These are phyloP conservation scores for Petrophora chlorosata DNA, from an alignment of 2,888 invertebrate species.

Conservation along the genomic window DNA sequence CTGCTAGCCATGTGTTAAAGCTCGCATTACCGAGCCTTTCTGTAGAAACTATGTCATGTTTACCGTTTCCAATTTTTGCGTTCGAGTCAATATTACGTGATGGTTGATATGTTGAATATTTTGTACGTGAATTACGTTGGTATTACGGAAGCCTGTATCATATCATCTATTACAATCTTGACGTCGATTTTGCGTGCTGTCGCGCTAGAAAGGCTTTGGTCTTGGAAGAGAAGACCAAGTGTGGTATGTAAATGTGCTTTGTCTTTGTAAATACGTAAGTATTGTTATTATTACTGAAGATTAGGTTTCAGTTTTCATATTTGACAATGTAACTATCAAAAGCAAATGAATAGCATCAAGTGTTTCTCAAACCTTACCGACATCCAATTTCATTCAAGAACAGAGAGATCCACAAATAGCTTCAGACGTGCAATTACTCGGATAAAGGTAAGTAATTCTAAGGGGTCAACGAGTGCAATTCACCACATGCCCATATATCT, in stretches of 20 bases:
- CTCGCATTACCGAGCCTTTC: conserved; percentile 12
- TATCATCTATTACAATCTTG: conserved; percentile 36
- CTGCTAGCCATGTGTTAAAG: conserved; percentile 13
- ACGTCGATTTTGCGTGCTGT: conserved; percentile 52
- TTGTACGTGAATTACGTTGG: conserved; percentile 19
- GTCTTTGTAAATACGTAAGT: background rate
- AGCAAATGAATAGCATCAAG: too few species aligned
- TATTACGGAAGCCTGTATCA: conserved; percentile 29
- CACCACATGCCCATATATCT: conserved; percentile 21
- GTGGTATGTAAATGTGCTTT: background rate
- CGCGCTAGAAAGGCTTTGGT: conserved; percentile 47
- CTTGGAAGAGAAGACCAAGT: conserved; percentile 14
- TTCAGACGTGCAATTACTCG: conserved; percentile 11
- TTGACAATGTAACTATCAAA: too few species aligned
- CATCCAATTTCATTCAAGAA: background rate
- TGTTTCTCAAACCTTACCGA: background rate
- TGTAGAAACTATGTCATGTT: conserved; percentile 17
- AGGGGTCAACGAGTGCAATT: conserved; percentile 25
- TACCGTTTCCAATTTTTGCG: conserved; percentile 14
- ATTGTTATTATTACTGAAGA: too few species aligned
- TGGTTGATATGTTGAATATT: conserved; percentile 15
- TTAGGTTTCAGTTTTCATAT: too few species aligned
- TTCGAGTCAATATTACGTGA: conserved; percentile 19
- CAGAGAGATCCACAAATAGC: conserved; percentile 16
- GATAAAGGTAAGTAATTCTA: conserved; percentile 32